Evolutionary conservation across 2,888 invertebrate genomes (phyloP).

Genomic region (Chrysolina americana): DNA sequence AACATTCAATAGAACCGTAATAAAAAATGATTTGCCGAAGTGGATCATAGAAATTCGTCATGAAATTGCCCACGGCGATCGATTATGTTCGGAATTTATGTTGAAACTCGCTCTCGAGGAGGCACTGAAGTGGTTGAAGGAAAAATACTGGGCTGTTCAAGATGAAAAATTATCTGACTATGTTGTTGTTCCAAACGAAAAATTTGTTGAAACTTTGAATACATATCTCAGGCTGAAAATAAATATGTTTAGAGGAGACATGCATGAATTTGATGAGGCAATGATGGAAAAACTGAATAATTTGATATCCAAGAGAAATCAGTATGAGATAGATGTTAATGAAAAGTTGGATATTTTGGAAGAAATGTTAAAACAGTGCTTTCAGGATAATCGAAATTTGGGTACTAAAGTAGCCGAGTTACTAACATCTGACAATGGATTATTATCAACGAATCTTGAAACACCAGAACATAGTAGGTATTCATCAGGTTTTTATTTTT

Average conservation of each 20-base stretch:
- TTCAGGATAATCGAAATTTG: constrained; percentile 35
- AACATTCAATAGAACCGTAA: constrained; percentile 73
- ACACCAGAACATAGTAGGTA: constrained; percentile 34
- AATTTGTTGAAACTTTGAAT: constrained; percentile 37
- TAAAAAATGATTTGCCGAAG: constrained; percentile 79
- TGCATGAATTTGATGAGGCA: constrained; percentile 58
- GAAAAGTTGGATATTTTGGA: constrained; percentile 35
- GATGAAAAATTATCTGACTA: constrained; percentile 53
- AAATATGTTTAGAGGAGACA: constrained; percentile 49
- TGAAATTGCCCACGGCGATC: constrained; percentile 81
- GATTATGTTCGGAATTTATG: constrained; percentile 76
- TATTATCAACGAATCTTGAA: constrained; percentile 39
- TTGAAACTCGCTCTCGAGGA: constrained; percentile 77
- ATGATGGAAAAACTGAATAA: constrained; percentile 44
- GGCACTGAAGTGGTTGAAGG: constrained; percentile 79
- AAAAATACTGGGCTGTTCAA: constrained; percentile 78
- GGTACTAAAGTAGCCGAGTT: constrained; percentile 44
- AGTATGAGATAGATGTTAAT: constrained; percentile 34
- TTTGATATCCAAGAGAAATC: constrained; percentile 38
- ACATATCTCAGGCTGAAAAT: constrained; percentile 49
- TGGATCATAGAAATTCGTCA: constrained; percentile 87
- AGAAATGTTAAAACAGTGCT: constrained; percentile 39
- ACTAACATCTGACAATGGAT: constrained; percentile 45
- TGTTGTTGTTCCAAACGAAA: constrained; percentile 34
- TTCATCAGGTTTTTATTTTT: constrained; percentile 46